These are phyloP conservation scores for Helarctos malayanus DNA, from an alignment of 2,797 vertebrate genomes.

Conservation along the genomic window DNA sequence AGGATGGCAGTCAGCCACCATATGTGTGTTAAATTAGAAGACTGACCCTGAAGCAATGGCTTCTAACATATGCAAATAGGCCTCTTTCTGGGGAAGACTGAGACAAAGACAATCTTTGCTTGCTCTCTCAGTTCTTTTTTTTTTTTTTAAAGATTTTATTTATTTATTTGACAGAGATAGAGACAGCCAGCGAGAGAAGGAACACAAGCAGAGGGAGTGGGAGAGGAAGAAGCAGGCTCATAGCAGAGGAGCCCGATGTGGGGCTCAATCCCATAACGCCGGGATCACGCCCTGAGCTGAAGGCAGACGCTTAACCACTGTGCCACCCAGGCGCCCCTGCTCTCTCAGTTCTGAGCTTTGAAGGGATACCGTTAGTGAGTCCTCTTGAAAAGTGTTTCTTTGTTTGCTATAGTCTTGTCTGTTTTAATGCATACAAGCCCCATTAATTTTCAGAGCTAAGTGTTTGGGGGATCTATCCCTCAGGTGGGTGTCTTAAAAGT, in stretches of 20 bases:
- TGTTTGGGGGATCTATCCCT: neutral
- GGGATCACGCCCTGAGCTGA: no score
- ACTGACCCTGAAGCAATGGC: neutral
- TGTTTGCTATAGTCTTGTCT: neutral
- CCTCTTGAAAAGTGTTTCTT: neutral
- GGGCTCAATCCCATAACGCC: no score
- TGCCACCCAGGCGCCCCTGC: no score
- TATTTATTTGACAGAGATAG: no score
- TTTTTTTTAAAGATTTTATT: no score
- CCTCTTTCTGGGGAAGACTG: neutral
- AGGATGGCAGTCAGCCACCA: neutral
- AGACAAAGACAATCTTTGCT: neutral
- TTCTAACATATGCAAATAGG: neutral
- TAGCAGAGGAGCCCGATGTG: no score
- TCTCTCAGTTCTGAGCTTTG: neutral
- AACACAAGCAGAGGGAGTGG: no score
- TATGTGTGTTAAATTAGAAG: neutral
- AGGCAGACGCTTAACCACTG: no score
- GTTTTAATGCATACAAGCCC: neutral
- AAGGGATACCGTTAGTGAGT: neutral
- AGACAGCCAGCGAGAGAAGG: no score
- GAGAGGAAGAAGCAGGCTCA: no score
- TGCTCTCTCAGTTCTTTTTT: neutral
- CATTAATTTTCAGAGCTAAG: neutral
- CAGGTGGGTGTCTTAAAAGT: neutral